Evolutionary conservation across 2,797 vertebrate genomes (phyloP).

Genomic region (Helarctos malayanus): DNA sequence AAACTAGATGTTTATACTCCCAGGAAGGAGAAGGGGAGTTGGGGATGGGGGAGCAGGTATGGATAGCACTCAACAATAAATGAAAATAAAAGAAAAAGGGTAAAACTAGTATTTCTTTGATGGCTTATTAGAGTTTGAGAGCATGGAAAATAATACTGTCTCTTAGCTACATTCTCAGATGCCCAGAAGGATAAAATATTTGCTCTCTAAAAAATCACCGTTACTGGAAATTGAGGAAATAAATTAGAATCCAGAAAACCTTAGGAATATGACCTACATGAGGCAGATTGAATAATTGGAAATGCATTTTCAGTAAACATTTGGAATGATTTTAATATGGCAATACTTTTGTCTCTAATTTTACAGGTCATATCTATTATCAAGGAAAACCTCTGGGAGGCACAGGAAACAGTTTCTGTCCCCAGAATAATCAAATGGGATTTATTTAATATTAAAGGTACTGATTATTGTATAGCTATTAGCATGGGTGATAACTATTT

Average conservation of each 20-base stretch:
- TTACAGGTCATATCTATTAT: background rate
- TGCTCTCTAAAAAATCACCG: background rate
- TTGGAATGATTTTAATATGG: background rate
- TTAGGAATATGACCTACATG: background rate
- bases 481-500: background rate
- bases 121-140: background rate
- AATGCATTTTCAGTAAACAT: background rate
- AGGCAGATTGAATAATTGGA: background rate
- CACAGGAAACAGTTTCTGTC: background rate
- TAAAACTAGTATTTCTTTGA: background rate
- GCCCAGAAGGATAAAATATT: background rate
- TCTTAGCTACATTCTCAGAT: background rate
- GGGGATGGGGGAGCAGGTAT: background rate
- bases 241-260: background rate
- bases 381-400: background rate
- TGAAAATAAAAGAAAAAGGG: background rate
- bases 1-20: background rate
- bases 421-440: background rate
- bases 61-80: background rate
- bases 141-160: background rate
- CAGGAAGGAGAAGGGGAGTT: background rate
- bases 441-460: background rate
- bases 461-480: conserved; percentile 28
- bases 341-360: background rate
- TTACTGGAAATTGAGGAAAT: background rate